These are phyloP conservation scores for Sphenopsis melanotis DNA, from an alignment of 2,797 vertebrate species.

Conservation along the genomic window DNA sequence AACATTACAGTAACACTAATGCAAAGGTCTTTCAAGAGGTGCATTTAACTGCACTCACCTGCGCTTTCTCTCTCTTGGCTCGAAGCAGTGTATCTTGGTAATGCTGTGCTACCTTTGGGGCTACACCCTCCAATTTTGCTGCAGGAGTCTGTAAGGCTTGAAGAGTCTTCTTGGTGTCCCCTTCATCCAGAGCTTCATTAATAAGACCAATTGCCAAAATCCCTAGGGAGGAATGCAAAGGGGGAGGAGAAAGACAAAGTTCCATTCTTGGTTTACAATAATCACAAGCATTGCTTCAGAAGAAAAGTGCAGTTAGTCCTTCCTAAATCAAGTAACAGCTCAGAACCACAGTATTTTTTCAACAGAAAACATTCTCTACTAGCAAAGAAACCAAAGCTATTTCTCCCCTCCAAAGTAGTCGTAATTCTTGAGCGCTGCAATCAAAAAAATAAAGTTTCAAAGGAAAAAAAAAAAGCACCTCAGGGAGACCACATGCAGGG, in stretches of 20 bases:
- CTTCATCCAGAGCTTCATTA: constrained; percentile 94
- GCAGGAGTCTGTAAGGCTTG: constrained; percentile 86
- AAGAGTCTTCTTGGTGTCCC: constrained; percentile 85
- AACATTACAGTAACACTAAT: background rate
- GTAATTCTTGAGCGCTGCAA: background rate
- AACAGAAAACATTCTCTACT: background rate
- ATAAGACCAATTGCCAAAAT: constrained; percentile 94
- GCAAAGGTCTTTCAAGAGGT: background rate
- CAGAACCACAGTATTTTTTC: background rate
- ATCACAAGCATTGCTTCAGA: background rate
- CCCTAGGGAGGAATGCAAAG: constrained; percentile 70
- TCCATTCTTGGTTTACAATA: background rate
- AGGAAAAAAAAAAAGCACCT: background rate
- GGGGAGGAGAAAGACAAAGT: background rate
- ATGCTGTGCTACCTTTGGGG: constrained; percentile 87
- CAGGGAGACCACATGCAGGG: background rate
- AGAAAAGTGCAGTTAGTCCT: background rate
- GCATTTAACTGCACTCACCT: constrained; percentile 75
- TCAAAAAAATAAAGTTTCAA: background rate
- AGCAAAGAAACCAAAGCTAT: background rate
- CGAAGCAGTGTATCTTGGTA: constrained; percentile 93
- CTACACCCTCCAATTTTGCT: constrained; percentile 90
- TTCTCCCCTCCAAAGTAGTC: background rate
- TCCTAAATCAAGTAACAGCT: background rate
- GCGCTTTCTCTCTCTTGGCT: constrained; percentile 92